Conservation (phyloP, 2,113 vertebrate species). For the Ailuropoda melanoleuca region DNA sequence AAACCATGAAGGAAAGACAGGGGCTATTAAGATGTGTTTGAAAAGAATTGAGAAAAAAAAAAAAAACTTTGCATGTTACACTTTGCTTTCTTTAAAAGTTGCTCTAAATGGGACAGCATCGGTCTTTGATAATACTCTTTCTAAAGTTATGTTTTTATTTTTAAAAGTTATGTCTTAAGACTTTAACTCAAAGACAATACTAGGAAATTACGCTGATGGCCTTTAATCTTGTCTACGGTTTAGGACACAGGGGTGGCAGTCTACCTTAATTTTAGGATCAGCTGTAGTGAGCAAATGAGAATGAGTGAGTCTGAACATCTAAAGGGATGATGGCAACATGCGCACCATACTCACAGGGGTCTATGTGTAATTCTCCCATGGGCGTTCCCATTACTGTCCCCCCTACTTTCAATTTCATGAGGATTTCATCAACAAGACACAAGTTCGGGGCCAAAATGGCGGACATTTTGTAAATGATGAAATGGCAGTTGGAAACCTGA, state of each 20-base stretch:
- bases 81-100: neutral
- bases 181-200: neutral
- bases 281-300: neutral
- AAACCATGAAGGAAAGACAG: neutral
- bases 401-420: neutral
- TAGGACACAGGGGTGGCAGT: neutral
- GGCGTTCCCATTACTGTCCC: neutral
- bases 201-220: neutral
- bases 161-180: neutral
- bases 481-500: neutral
- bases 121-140: neutral
- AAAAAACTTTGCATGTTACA: neutral
- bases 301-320: neutral
- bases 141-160: slow-evolving; percentile 17
- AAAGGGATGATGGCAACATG: fast-evolving
- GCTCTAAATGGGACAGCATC: neutral
- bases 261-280: neutral
- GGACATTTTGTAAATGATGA: neutral
- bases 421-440: neutral
- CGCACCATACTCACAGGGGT: neutral
- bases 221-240: neutral
- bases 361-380: neutral
- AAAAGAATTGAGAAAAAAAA: neutral
- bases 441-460: neutral
- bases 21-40: neutral